These are phyloP conservation scores for Euzophera pinguis DNA, from an alignment of 2,888 invertebrate species.

Conservation along the genomic window DNA sequence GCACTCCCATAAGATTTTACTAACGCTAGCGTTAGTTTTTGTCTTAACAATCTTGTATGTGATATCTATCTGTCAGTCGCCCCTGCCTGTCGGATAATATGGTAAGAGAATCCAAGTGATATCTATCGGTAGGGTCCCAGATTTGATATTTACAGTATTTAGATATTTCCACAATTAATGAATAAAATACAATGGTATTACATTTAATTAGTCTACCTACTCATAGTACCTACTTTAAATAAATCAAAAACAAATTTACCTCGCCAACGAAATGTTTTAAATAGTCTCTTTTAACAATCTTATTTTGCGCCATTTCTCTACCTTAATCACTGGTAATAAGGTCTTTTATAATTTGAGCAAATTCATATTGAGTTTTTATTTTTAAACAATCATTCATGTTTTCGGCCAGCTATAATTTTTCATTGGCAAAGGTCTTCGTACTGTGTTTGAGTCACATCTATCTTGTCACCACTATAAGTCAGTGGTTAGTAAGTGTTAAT, in stretches of 20 bases:
- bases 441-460: background rate
- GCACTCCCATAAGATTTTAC: no score
- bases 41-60: no score
- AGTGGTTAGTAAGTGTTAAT: background rate
- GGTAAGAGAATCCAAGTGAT: no score
- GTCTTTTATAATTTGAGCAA: background rate
- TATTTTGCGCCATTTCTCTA: background rate
- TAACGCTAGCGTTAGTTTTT: no score
- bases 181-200: no score
- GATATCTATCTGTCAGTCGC: no score
- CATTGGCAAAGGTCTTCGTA: background rate
- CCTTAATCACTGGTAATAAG: background rate
- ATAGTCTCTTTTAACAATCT: background rate
- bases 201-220: no score
- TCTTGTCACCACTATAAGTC: background rate
- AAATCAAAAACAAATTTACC: background rate
- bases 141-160: no score
- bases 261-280: slow-evolving; percentile 1
- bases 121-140: no score
- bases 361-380: background rate
- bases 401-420: background rate
- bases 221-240: background rate
- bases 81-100: no score
- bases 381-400: slow-evolving; percentile 7
- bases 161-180: no score